A percentile compares a stretch with the other conserved stretches of the same genome.
These are phyloP conservation scores for Achatina immaculata DNA, from an alignment of 1,140 invertebrate genomes.

Conservation along the genomic window DNA sequence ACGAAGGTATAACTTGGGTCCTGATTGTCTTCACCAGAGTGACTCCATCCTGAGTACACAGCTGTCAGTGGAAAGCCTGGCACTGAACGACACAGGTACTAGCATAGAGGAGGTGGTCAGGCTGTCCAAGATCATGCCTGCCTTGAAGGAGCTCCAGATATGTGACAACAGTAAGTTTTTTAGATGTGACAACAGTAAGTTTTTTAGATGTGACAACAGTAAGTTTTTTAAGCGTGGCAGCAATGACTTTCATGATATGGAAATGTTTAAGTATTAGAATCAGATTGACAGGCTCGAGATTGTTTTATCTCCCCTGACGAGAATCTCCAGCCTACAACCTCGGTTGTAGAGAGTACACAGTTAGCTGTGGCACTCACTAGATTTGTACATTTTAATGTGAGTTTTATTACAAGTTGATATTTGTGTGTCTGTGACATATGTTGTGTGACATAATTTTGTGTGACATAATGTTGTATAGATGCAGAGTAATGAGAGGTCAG, in stretches of 20 bases:
- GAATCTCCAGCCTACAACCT: too few relatives aligned
- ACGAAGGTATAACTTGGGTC: too few relatives aligned
- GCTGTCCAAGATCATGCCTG: constrained; percentile 46
- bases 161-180: constrained; percentile 63
- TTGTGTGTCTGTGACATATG: too few relatives aligned
- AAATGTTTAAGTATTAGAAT: not conserved
- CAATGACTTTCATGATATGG: constrained; percentile 48
- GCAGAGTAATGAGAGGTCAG: too few relatives aligned
- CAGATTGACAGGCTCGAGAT: too few relatives aligned
- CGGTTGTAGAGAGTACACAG: not conserved
- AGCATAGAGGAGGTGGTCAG: constrained; percentile 50
- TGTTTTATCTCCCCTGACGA: too few relatives aligned
- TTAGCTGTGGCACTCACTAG: too few relatives aligned
- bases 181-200: constrained; percentile 61
- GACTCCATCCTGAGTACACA: constrained; percentile 21
- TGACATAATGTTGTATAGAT: too few relatives aligned
- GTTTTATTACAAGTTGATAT: too few relatives aligned
- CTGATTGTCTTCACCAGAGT: not conserved
- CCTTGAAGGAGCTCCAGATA: constrained; percentile 56
- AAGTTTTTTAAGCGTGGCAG: constrained; percentile 58
- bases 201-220: constrained; percentile 64
- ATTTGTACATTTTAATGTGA: too few relatives aligned
- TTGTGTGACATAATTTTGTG: too few relatives aligned
- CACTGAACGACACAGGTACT: constrained; percentile 53
- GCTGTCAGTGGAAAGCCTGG: constrained; percentile 54